Conservation (phyloP, 1,140 invertebrate genomes). For the Bombus ignitus region DNA sequence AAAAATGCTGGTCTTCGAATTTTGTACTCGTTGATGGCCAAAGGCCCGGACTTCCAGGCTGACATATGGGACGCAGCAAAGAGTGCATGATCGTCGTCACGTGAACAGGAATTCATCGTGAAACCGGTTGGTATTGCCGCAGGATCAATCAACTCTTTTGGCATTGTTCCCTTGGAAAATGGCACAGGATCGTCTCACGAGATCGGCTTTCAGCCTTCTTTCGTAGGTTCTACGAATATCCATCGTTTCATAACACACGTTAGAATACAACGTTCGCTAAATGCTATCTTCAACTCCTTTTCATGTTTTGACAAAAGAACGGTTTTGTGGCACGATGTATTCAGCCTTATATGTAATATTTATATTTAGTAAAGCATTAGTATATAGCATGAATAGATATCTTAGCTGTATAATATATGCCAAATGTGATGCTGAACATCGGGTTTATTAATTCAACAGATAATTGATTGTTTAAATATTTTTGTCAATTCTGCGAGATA, state of each 20-base stretch:
- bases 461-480: too few species aligned
- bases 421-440: too few species aligned
- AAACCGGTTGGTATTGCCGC: slow-evolving; percentile 30
- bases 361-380: too few species aligned
- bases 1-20: slow-evolving; percentile 25
- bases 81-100: slow-evolving; percentile 14
- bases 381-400: too few species aligned
- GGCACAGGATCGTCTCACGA: slow-evolving; percentile 9
- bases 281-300: not conserved
- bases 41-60: not conserved
- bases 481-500: too few species aligned
- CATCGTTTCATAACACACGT: not conserved
- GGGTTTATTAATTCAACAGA: too few species aligned
- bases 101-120: not conserved
- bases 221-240: not conserved
- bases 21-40: slow-evolving; percentile 16
- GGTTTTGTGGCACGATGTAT: not conserved
- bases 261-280: slow-evolving; percentile 13
- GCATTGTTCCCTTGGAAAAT: slow-evolving; percentile 30
- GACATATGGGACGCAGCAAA: slow-evolving; percentile 62
- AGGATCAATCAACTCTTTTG: slow-evolving; percentile 7
- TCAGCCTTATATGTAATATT: not conserved
- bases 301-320: not conserved
- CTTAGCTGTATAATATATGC: too few species aligned
- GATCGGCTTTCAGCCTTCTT: slow-evolving; percentile 7